Evolutionary conservation across 2,888 invertebrate genomes (phyloP), one percentile per base, ranked within the genome.

Genomic region (Cheilosia variabilis): DNA sequence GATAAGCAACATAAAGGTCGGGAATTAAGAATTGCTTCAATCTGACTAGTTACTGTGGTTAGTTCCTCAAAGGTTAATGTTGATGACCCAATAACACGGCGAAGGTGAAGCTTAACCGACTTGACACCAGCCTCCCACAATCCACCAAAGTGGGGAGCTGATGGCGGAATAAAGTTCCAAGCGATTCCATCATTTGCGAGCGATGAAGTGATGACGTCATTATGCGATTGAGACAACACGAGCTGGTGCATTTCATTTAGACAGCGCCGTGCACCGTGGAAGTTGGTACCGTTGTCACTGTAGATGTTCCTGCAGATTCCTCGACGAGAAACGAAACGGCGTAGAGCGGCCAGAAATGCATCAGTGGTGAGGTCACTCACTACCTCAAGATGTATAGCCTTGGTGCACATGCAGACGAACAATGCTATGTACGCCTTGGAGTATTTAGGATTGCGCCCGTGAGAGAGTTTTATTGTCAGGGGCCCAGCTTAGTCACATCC

Each of bases 1-100:
- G 81, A 71, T 5, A 66, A 45, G 2, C 37, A 13, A 60, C 52
- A 66, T 31, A 76, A 31, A 65, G 79, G 80, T 41, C 73, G 68
- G 17, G 81, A 87, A 37, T 87, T 87, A 0, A 87, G n/a, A 15
- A 87, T 76, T 3, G 88, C 66, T 76, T 79, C 71, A 9, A 84
- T 60, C 41, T 41, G 41, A 41, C 41, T 41, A 41, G 41, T 41
- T 41, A 41, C 41, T 41, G 41, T 41, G 15, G 41, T 41, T 4
- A 41, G 41, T 41, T 41, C 41, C 41, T 41, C 15, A 15, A 41
- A 41, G 1, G 41, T 27, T 27, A 68, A 52, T 1, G 73, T 72
- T 19, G 76, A 53, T 4, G 15, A 22, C 4, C 47, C 58, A 15
- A 41, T 15, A 41, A 41, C 41, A 41, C 41, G 41, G 15, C 41